phyloP scores from a whole-genome alignment of 2,888 invertebrate species.

The Lissonota sp. region DNA sequence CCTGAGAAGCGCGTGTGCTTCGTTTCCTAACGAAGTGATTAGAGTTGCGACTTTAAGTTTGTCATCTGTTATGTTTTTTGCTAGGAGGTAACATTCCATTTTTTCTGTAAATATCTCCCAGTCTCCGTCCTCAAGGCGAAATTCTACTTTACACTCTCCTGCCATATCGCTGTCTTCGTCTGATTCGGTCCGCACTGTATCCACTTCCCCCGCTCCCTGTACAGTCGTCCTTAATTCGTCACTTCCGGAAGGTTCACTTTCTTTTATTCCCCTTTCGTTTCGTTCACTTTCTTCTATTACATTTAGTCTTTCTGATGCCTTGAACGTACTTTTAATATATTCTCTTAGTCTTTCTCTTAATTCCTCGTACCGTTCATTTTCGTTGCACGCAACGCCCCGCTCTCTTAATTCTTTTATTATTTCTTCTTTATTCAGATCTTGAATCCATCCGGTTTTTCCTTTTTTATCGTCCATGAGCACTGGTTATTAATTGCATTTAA shows the following conservation, averaged over 20 bases:
- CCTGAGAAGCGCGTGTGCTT: constrained; percentile 8
- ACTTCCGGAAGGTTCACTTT: too few relatives aligned
- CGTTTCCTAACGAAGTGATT: constrained; percentile 3
- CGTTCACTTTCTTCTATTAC: constrained; percentile 2
- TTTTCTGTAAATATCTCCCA: constrained; percentile 32
- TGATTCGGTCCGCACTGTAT: neutral
- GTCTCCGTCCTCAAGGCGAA: constrained; percentile 25
- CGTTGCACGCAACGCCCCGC: constrained; percentile 2
- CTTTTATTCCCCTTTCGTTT: too few relatives aligned
- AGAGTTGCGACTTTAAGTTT: constrained; percentile 23
- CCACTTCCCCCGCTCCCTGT: neutral
- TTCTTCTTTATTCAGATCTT: constrained; percentile 35
- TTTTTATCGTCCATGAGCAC: neutral
- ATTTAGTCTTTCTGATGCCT: constrained; percentile 1
- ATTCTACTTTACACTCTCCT: constrained; percentile 1
- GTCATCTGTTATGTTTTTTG: constrained; percentile 34
- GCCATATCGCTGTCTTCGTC: constrained; percentile 21
- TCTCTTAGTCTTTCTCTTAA: constrained; percentile 24
- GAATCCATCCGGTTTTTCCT: constrained; percentile 40
- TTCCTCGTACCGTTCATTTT: neutral
- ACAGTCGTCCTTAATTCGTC: neutral
- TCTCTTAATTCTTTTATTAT: constrained; percentile 25
- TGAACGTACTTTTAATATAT: constrained; percentile 11
- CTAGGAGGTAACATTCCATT: constrained; percentile 19
- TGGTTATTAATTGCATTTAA: neutral